Evolutionary conservation across 2,888 invertebrate genomes (phyloP).

Genomic region (Altica lythri): DNA sequence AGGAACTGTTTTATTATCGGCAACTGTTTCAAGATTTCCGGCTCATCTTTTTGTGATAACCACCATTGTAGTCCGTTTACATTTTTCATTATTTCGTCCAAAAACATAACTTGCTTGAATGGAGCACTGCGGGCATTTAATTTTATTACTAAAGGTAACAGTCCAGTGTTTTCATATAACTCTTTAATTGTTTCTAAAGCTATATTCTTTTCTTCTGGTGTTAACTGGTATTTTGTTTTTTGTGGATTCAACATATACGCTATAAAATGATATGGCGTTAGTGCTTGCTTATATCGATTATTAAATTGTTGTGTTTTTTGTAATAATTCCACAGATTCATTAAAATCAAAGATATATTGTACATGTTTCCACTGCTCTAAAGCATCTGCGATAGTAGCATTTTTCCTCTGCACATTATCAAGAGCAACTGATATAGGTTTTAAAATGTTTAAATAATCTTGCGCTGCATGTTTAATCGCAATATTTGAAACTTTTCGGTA

Average conservation of each 20-base stretch:
- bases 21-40: neutral
- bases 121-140: no score
- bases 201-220: neutral
- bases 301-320: no score
- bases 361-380: constrained; percentile 11
- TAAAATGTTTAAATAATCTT: constrained; percentile 26
- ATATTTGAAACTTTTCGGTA: constrained; percentile 26
- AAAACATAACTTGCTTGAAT: no score
- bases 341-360: constrained; percentile 12
- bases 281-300: constrained; percentile 7
- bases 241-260: neutral
- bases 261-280: constrained; percentile 5
- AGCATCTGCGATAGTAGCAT: constrained; percentile 16
- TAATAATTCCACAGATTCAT: neutral
- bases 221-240: neutral
- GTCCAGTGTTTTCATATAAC: neutral
- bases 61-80: neutral
- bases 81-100: neutral
- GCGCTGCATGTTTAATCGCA: constrained; percentile 24
- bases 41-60: neutral
- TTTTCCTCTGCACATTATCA: constrained; percentile 12
- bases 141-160: no score
- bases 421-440: constrained; percentile 17
- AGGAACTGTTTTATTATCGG: neutral
- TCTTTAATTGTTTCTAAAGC: neutral